Conservation (phyloP, 2,888 invertebrate species). For the Azorinus chamasolen region DNA sequence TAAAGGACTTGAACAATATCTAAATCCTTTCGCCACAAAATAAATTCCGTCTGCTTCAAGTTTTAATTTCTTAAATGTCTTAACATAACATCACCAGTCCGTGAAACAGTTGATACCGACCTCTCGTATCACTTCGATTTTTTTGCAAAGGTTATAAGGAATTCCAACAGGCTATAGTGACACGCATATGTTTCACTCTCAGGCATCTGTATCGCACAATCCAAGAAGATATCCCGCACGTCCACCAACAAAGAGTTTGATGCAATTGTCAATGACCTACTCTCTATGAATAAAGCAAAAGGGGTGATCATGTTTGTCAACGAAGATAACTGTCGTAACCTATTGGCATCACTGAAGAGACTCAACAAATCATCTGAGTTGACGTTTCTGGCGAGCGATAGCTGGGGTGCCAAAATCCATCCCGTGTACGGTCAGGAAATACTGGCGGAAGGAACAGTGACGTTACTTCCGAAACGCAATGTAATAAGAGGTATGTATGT, state of each 20-base stretch:
- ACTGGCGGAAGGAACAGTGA: constrained; percentile 84
- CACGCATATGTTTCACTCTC: constrained; percentile 62
- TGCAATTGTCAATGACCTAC: constrained; percentile 89
- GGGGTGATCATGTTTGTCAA: constrained; percentile 91
- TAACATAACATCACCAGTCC: no score
- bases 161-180: no score
- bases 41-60: no score
- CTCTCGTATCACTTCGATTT: no score
- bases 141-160: no score
- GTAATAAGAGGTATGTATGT: constrained; percentile 78
- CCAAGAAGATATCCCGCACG: constrained; percentile 89
- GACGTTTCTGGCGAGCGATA: constrained; percentile 85
- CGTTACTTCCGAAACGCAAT: constrained; percentile 83
- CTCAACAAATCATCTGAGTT: constrained; percentile 77
- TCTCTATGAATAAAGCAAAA: constrained; percentile 88
- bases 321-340: constrained; percentile 89
- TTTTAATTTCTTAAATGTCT: no score
- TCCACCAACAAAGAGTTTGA: constrained; percentile 89
- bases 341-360: constrained; percentile 79
- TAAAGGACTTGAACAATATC: no score
- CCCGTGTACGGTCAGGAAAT: constrained; percentile 83
- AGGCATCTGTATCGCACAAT: constrained; percentile 89
- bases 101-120: no score
- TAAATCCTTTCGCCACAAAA: no score
- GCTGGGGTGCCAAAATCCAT: constrained; percentile 86